These are phyloP conservation scores for Anguilla japonica DNA, from an alignment of 2,113 vertebrate genomes.

Conservation along the genomic window DNA sequence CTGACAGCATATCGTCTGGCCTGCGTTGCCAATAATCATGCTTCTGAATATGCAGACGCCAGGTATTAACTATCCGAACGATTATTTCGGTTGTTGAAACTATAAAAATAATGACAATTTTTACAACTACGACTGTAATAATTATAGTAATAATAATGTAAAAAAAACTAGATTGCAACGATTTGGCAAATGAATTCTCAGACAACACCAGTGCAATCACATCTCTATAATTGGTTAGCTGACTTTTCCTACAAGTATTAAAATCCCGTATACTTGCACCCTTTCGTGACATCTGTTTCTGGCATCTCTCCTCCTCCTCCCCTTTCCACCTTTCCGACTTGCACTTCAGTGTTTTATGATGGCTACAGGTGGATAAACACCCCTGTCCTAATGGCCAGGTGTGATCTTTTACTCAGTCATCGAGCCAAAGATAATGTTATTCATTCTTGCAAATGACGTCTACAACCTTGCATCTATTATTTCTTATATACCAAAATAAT, in stretches of 20 bases:
- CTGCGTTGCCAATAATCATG: neutral
- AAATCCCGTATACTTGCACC: neutral
- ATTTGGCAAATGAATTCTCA: neutral
- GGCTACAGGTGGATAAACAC: slow-evolving; percentile 2
- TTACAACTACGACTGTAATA: neutral
- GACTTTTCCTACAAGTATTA: neutral
- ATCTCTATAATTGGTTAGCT: neutral
- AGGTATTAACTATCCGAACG: neutral
- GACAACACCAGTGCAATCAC: neutral
- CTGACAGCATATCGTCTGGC: neutral
- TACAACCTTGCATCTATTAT: neutral
- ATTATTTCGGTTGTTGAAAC: neutral
- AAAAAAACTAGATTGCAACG: neutral
- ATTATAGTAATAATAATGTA: neutral
- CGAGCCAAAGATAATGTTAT: neutral
- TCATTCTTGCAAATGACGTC: neutral
- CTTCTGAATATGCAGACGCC: neutral
- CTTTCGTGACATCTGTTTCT: neutral
- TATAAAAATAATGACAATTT: neutral
- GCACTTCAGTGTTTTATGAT: neutral
- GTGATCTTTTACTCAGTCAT: neutral
- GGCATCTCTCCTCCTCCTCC: neutral
- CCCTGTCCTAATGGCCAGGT: neutral
- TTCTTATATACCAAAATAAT: neutral
- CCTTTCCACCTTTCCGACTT: neutral